Conservation (phyloP, 2,888 invertebrate genomes). For the Odontomyia ornata region DNA sequence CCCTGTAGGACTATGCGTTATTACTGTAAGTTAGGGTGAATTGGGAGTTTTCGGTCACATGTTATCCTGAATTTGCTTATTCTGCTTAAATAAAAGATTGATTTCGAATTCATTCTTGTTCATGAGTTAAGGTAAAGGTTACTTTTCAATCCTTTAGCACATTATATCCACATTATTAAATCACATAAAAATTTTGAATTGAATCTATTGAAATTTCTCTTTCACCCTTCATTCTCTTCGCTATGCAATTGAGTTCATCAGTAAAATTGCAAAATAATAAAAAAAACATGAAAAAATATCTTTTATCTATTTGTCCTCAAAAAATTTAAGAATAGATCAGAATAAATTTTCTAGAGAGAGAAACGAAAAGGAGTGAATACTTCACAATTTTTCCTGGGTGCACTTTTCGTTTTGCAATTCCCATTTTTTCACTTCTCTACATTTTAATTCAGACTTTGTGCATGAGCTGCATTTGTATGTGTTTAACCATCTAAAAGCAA, state of each 20-base stretch:
- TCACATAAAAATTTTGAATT: too few relatives aligned
- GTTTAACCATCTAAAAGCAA: conserved; percentile 47
- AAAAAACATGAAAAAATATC: background rate
- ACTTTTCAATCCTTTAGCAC: too few relatives aligned
- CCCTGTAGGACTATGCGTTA: background rate
- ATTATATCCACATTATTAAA: too few relatives aligned
- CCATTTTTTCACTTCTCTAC: conserved; percentile 6
- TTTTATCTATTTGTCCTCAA: conserved; percentile 20
- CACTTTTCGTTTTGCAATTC: conserved; percentile 25
- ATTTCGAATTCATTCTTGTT: too few relatives aligned
- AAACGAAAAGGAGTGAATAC: conserved; percentile 11
- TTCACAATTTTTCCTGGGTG: conserved; percentile 17
- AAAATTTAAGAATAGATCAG: background rate
- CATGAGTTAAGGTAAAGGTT: too few relatives aligned
- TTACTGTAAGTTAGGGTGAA: background rate
- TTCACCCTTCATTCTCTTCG: too few relatives aligned
- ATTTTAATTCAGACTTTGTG: conserved; percentile 21
- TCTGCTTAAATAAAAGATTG: too few relatives aligned
- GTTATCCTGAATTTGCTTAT: too few relatives aligned
- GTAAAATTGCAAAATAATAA: too few relatives aligned
- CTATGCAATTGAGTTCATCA: too few relatives aligned
- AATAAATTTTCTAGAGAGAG: conserved; percentile 24
- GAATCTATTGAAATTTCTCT: too few relatives aligned
- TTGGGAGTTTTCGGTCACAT: too few relatives aligned
- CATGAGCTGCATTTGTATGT: conserved; percentile 45